These are phyloP conservation scores for Protophormia terraenovae DNA, from an alignment of 2,888 invertebrate species.

Conservation along the genomic window DNA sequence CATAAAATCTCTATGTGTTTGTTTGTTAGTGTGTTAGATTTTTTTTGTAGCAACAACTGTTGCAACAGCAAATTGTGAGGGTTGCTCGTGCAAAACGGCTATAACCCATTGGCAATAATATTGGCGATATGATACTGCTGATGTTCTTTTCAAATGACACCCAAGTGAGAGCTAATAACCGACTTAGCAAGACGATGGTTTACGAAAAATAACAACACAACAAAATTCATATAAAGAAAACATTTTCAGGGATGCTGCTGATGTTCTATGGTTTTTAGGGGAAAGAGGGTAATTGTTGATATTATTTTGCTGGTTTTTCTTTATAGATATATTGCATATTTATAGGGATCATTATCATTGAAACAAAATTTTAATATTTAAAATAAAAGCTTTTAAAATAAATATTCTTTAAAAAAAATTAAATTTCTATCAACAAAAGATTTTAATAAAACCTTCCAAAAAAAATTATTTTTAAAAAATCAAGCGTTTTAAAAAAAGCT, in stretches of 20 bases:
- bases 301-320: no score
- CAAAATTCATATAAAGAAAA: background rate
- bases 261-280: background rate
- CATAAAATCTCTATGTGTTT: slow-evolving; percentile 19
- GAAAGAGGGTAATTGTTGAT: background rate
- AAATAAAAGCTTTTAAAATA: no score
- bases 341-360: no score
- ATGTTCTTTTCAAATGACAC: slow-evolving; percentile 54
- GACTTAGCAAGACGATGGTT: slow-evolving; percentile 37
- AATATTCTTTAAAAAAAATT: no score
- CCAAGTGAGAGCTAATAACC: slow-evolving; percentile 65
- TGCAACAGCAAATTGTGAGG: slow-evolving; percentile 61
- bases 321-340: no score
- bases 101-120: slow-evolving; percentile 55
- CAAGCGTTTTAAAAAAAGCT: no score
- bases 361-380: no score
- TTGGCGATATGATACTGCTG: slow-evolving; percentile 37
- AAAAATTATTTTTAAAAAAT: no score
- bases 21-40: background rate
- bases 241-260: background rate
- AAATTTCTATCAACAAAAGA: no score
- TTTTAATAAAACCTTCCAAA: no score
- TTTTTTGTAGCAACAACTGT: slow-evolving; percentile 50
- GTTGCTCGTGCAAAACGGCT: slow-evolving; percentile 47
- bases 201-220: background rate